A percentile compares a stretch with the other conserved stretches of the same genome.
These are phyloP conservation scores for Pangasius sanitwongsei DNA, from an alignment of 2,797 vertebrate species.

Conservation along the genomic window DNA sequence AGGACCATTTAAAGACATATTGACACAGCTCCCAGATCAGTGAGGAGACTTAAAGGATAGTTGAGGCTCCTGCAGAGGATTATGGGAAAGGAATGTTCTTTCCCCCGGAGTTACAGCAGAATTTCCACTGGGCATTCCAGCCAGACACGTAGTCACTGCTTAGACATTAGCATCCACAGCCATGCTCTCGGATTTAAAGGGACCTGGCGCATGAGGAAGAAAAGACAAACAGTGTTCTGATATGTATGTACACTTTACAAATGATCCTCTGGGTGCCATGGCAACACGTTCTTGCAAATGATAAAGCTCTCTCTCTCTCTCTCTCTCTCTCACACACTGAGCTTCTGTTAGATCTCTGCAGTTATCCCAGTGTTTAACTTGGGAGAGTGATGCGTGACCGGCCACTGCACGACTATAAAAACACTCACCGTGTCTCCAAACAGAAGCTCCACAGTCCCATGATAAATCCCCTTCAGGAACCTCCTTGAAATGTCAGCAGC, in stretches of 20 bases:
- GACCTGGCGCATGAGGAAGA: not conserved
- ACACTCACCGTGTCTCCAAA: conserved; percentile 17
- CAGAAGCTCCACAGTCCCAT: conserved; percentile 12
- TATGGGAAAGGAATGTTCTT: conserved; percentile 53
- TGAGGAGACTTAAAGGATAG: conserved; percentile 36
- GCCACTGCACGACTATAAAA: conserved; percentile 12
- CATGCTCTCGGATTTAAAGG: conserved; percentile 37
- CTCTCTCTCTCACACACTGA: not conserved
- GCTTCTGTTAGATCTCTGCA: not conserved
- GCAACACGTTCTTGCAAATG: conserved; percentile 26
- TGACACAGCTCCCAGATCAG: conserved; percentile 5
- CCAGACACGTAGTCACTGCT: conserved; percentile 50
- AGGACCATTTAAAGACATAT: not conserved
- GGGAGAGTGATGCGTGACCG: conserved; percentile 20
- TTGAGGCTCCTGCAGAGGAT: conserved; percentile 39
- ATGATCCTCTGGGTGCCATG: conserved; percentile 20
- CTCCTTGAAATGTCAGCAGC: not conserved
- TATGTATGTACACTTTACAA: not conserved
- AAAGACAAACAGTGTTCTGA: not conserved
- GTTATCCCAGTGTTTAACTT: conserved; percentile 8
- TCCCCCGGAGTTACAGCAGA: conserved; percentile 36
- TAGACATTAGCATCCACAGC: conserved; percentile 43
- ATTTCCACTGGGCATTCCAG: conserved; percentile 55
- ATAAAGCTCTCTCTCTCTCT: conserved; percentile 5
- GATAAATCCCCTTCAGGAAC: conserved; percentile 5